phyloP scores from a whole-genome alignment of 2,113 vertebrate genomes.

The Megaceryle maxima region DNA sequence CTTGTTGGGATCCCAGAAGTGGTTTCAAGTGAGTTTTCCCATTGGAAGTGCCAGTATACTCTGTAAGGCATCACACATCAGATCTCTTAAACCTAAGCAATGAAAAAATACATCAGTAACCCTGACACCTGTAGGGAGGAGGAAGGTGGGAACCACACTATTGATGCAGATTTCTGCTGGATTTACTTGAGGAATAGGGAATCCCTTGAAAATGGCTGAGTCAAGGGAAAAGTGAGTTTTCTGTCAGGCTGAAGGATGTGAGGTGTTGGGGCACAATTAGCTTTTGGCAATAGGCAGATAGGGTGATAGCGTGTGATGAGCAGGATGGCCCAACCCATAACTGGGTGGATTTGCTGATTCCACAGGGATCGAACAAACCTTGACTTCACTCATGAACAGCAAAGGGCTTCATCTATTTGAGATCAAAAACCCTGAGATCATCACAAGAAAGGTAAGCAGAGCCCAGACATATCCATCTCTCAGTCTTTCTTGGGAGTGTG shows the following conservation, averaged over 20 bases:
- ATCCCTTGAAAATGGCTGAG: neutral
- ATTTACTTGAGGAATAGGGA: neutral
- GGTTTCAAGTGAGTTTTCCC: conserved; percentile 74
- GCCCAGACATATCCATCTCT: neutral
- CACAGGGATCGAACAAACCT: conserved; percentile 73
- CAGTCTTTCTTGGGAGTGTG: neutral
- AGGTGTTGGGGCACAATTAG: neutral
- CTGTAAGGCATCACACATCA: neutral
- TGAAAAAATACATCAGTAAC: neutral
- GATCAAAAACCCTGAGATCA: conserved; percentile 78
- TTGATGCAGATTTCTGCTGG: neutral
- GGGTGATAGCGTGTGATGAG: neutral
- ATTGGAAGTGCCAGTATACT: neutral
- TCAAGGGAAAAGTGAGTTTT: neutral
- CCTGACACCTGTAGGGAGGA: neutral
- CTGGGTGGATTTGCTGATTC: neutral
- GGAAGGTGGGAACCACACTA: neutral
- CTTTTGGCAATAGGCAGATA: neutral
- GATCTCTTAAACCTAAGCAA: neutral
- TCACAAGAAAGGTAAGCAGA: conserved; percentile 71
- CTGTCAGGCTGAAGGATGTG: accelerated
- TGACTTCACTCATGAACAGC: conserved; percentile 80
- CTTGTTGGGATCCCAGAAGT: conserved; percentile 80
- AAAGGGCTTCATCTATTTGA: conserved; percentile 81
- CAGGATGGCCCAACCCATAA: neutral